These are phyloP conservation scores for Pipra filicauda DNA, from an alignment of 2,113 vertebrate species.

Conservation along the genomic window DNA sequence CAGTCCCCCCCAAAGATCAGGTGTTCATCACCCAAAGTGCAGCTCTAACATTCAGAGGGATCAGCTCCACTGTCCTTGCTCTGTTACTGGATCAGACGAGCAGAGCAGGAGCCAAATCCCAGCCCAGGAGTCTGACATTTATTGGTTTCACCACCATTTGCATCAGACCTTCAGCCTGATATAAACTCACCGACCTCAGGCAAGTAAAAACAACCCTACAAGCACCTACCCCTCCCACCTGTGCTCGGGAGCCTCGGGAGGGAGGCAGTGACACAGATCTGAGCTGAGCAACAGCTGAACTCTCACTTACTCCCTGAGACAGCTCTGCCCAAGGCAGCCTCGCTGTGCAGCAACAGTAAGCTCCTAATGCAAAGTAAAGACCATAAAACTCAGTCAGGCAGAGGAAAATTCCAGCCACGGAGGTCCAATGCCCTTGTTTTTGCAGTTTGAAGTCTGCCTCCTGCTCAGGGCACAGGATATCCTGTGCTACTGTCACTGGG, in stretches of 20 bases:
- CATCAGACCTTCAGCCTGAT: neutral
- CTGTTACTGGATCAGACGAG: fast-evolving
- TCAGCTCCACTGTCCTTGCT: fast-evolving
- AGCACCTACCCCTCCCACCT: neutral
- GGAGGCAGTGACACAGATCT: neutral
- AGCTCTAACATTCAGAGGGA: neutral
- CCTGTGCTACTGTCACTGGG: neutral
- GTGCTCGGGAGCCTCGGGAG: neutral
- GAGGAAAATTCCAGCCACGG: neutral
- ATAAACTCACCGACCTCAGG: neutral
- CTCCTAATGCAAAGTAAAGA: neutral
- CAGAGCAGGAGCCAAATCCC: neutral
- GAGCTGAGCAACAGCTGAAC: neutral
- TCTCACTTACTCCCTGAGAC: neutral
- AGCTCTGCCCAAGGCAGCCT: neutral
- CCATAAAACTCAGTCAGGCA: neutral
- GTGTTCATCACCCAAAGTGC: neutral
- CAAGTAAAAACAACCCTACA: neutral
- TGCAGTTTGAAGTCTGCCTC: neutral
- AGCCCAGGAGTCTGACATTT: neutral
- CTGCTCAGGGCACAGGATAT: neutral
- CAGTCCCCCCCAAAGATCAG: fast-evolving
- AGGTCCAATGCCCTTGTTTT: neutral
- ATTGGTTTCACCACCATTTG: neutral
- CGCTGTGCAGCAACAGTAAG: neutral